Conservation (phyloP, 2,888 invertebrate species). For the Acleris emargana region DNA sequence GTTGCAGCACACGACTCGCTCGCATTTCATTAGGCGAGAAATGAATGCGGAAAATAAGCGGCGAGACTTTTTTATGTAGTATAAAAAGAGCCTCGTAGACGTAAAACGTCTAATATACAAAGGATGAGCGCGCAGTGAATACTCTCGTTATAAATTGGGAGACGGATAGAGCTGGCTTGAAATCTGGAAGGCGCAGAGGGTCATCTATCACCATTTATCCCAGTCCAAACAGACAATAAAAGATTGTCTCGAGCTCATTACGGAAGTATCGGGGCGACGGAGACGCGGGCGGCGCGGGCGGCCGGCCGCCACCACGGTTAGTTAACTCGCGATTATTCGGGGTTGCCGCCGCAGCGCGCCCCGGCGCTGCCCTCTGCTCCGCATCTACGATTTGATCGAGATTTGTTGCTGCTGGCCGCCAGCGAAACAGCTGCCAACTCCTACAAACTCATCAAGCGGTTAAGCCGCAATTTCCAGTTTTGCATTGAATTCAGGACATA, state of each 20-base stretch:
- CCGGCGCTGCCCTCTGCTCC: constrained; percentile 40
- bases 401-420: constrained; percentile 43
- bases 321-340: constrained; percentile 59
- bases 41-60: constrained; percentile 68
- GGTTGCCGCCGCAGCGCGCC: constrained; percentile 33
- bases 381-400: constrained; percentile 47
- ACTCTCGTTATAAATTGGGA: constrained; percentile 61
- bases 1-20: constrained; percentile 61
- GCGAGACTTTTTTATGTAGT: constrained; percentile 53
- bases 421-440: constrained; percentile 34
- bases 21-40: constrained; percentile 72
- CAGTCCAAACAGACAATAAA: constrained; percentile 73
- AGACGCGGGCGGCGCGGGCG: constrained; percentile 42
- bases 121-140: constrained; percentile 50
- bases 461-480: constrained; percentile 23
- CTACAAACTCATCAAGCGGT: constrained; percentile 34
- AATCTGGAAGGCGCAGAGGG: constrained; percentile 63
- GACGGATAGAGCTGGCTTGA: constrained; percentile 61
- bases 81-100: constrained; percentile 50
- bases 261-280: constrained; percentile 55
- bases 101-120: constrained; percentile 53
- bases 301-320: constrained; percentile 52
- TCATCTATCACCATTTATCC: constrained; percentile 79
- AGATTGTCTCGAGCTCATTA: constrained; percentile 73
- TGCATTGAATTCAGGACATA: constrained; percentile 26